A percentile compares a stretch with the other conserved stretches of the same genome.
phyloP scores from a whole-genome alignment of 2,113 vertebrate species.

The Calidris pygmaea region DNA sequence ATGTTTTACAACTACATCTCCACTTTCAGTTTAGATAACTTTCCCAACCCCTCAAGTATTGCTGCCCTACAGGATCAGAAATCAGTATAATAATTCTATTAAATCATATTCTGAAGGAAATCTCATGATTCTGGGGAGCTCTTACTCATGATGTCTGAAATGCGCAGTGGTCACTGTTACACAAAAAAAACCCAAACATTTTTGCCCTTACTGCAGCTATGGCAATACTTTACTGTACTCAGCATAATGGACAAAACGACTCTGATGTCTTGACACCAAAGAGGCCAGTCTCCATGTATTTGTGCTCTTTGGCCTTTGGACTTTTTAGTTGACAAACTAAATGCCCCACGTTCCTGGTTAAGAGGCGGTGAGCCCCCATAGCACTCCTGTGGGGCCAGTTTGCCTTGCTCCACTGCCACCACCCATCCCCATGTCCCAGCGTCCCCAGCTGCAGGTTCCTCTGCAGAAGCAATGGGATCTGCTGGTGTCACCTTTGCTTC shows the following conservation, averaged over 20 bases:
- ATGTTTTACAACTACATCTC: not conserved
- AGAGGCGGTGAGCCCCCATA: not conserved
- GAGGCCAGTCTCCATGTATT: not conserved
- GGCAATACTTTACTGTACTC: not conserved
- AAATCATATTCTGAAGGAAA: not conserved
- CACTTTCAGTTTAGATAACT: not conserved
- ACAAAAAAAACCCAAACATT: not conserved
- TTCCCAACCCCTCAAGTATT: not conserved
- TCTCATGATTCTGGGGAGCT: not conserved
- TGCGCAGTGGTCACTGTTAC: not conserved
- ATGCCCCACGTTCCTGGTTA: rapidly evolving
- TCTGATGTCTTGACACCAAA: not conserved
- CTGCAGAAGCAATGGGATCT: not conserved
- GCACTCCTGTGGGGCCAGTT: not conserved
- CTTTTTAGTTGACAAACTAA: not conserved
- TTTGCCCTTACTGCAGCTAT: not conserved
- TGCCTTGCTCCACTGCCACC: not conserved
- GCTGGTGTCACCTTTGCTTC: not conserved
- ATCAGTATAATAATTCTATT: not conserved
- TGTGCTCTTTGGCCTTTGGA: not conserved
- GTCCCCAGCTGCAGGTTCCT: not conserved
- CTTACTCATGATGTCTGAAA: not conserved
- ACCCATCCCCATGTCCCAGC: rapidly evolving
- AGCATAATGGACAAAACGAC: rapidly evolving
- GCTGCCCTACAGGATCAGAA: not conserved